These are phyloP conservation scores for Enteromius viviparus DNA, from an alignment of 2,797 vertebrate genomes.

Conservation along the genomic window DNA sequence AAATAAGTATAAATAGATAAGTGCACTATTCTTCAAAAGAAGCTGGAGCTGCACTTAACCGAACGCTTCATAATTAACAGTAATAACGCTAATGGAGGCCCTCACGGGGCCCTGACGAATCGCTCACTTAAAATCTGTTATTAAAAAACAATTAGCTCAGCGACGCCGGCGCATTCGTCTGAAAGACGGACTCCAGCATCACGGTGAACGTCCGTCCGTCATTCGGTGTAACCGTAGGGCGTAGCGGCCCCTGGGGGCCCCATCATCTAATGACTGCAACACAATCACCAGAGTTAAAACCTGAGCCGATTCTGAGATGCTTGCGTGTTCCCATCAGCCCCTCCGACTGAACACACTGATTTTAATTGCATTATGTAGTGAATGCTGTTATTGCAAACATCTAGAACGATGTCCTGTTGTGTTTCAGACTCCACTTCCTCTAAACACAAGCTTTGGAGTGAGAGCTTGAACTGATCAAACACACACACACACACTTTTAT, in stretches of 20 bases:
- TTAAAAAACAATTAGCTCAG: conserved; percentile 81
- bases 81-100: conserved; percentile 52
- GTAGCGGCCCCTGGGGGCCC: background rate
- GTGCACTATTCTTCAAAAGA: background rate
- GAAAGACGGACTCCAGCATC: conserved; percentile 45
- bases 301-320: background rate
- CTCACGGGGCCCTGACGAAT: conserved; percentile 73
- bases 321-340: background rate
- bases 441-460: background rate
- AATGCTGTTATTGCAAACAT: background rate
- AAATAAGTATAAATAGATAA: too few relatives aligned
- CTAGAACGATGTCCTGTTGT: background rate
- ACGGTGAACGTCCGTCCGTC: background rate
- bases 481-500: background rate
- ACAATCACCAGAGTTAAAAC: background rate
- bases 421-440: background rate
- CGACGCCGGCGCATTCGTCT: conserved; percentile 65
- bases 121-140: conserved; percentile 76
- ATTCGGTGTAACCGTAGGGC: background rate
- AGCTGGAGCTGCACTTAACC: background rate
- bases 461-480: background rate
- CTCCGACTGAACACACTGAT: background rate
- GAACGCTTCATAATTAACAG: conserved; percentile 44
- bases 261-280: background rate
- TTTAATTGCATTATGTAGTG: background rate